phyloP scores from a whole-genome alignment of 1,140 invertebrate genomes.

The Cyphomyrmex costatus region DNA sequence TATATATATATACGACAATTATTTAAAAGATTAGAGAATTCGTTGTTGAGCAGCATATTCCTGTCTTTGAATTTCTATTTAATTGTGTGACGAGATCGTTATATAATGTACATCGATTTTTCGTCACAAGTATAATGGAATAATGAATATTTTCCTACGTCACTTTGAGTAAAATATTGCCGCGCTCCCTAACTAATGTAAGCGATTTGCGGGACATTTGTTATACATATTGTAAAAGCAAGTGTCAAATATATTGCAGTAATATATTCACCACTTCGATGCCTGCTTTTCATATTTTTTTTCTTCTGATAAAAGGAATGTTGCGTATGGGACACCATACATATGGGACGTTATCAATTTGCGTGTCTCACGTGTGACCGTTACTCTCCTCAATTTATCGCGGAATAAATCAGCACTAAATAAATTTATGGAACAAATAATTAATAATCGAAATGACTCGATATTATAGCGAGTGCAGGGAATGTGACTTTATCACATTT shows the following conservation, averaged over 20 bases:
- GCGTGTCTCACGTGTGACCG: not conserved
- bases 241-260: not conserved
- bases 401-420: not conserved
- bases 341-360: constrained; percentile 13
- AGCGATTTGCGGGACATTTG: constrained; percentile 25
- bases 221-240: constrained; percentile 26
- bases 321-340: constrained; percentile 1
- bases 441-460: constrained; percentile 15
- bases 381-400: not conserved
- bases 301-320: constrained; percentile 37
- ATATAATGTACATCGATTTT: not conserved
- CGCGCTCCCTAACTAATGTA: not conserved
- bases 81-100: not conserved
- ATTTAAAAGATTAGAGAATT: not conserved
- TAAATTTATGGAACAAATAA: not conserved
- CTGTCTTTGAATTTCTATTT: constrained; percentile 8
- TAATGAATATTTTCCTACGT: not conserved
- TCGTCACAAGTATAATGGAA: not conserved
- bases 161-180: constrained; percentile 36
- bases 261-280: not conserved
- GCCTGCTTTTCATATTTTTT: not conserved
- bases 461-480: not conserved
- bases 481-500: constrained; percentile 3
- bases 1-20: constrained; percentile 14
- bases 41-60: constrained; percentile 10